These are phyloP conservation scores for Coelopa frigida DNA, from an alignment of 1,140 invertebrate species.

Conservation along the genomic window DNA sequence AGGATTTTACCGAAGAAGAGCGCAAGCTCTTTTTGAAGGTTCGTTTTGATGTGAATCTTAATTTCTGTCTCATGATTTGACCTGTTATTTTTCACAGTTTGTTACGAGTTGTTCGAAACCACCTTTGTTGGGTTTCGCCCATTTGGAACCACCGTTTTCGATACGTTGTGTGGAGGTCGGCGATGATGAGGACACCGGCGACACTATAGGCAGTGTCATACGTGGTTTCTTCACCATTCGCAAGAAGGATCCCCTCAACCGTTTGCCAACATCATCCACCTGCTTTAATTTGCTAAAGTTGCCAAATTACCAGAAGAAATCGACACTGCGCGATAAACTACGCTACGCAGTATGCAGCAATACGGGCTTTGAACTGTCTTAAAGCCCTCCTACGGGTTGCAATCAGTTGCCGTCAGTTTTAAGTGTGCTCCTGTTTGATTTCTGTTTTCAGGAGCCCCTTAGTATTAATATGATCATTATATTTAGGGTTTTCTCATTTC, in stretches of 20 bases:
- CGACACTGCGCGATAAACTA: slow-evolving; percentile 89
- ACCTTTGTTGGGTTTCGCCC: slow-evolving; percentile 92
- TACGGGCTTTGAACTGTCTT: slow-evolving; percentile 96
- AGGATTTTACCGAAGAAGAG: slow-evolving; percentile 90
- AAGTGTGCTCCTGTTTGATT: too few species aligned
- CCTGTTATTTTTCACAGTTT: slow-evolving; percentile 59
- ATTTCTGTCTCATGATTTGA: not conserved
- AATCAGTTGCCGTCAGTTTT: too few species aligned
- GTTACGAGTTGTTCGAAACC: slow-evolving; percentile 95
- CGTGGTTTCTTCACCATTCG: slow-evolving; percentile 96
- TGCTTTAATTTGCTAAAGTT: slow-evolving; percentile 98
- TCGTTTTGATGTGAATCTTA: not conserved
- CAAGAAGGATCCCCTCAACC: slow-evolving; percentile 90
- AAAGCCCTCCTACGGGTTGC: too few species aligned
- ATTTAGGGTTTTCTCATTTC: too few species aligned
- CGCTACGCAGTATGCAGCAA: slow-evolving; percentile 96
- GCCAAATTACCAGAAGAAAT: slow-evolving; percentile 97
- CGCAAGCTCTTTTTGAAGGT: slow-evolving; percentile 88
- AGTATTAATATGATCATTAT: too few species aligned
- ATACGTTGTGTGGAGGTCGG: slow-evolving; percentile 98
- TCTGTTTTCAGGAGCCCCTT: too few species aligned
- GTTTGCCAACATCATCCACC: slow-evolving; percentile 96
- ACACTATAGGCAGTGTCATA: slow-evolving; percentile 74
- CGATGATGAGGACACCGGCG: slow-evolving; percentile 89
- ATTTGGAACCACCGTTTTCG: slow-evolving; percentile 97